phyloP scores from a whole-genome alignment of 2,888 invertebrate species.

The Margaritifera margaritifera region DNA sequence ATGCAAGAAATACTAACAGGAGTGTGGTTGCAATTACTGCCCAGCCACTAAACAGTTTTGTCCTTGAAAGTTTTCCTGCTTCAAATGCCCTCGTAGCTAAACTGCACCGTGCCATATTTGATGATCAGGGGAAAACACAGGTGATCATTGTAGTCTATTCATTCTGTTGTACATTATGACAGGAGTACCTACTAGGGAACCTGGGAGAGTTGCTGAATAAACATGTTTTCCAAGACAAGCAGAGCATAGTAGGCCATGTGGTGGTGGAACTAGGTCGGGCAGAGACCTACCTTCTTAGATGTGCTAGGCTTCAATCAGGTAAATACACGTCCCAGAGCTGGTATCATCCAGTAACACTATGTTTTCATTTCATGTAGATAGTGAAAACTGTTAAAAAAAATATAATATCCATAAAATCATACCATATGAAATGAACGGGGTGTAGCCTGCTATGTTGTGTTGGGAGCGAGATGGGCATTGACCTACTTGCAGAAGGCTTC shows the following conservation, averaged over 20 bases:
- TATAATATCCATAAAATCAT: no score
- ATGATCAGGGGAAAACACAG: neutral
- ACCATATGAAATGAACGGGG: no score
- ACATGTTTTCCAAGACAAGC: slow-evolving; percentile 76
- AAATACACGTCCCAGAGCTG: neutral
- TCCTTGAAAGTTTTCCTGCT: no score
- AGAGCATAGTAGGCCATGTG: slow-evolving; percentile 74
- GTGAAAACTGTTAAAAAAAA: no score
- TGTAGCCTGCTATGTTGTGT: no score
- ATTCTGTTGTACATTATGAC: slow-evolving; percentile 25
- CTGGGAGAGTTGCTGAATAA: slow-evolving; percentile 76
- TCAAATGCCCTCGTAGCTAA: neutral
- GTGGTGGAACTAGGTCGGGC: slow-evolving; percentile 77
- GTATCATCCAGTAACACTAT: no score
- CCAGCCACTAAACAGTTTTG: no score
- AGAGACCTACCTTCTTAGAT: slow-evolving; percentile 76
- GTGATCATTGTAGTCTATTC: slow-evolving; percentile 5
- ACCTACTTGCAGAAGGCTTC: no score
- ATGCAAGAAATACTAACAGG: no score
- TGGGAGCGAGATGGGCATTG: no score
- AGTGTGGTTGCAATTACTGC: no score
- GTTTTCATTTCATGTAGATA: no score
- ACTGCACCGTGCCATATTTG: neutral
- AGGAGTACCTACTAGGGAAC: slow-evolving; percentile 75
- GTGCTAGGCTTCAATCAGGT: slow-evolving; percentile 75